phyloP scores from a whole-genome alignment of 2,888 invertebrate genomes.

The Orthosia gracilis region DNA sequence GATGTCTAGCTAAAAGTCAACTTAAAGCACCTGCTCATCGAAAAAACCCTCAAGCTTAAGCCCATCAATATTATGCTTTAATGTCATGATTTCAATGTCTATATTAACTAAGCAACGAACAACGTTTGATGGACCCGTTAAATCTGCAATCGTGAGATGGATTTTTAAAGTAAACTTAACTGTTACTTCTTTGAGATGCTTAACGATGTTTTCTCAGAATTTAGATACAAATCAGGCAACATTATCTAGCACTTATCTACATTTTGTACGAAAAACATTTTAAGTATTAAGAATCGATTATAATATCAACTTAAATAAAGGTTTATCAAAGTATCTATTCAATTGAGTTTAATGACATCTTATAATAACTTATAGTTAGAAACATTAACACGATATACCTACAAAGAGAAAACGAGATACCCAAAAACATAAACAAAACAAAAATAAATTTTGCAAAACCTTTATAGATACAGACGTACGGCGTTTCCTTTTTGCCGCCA shows the following conservation, averaged over 20 bases:
- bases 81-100: background rate
- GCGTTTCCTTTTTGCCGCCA: constrained; percentile 33
- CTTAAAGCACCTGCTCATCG: constrained; percentile 70
- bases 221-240: constrained; percentile 3
- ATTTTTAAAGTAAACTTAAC: constrained; percentile 34
- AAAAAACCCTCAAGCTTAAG: constrained; percentile 16
- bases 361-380: constrained; percentile 4
- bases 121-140: constrained; percentile 35
- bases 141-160: constrained; percentile 47
- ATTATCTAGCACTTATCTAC: constrained; percentile 19
- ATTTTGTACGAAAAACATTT: background rate
- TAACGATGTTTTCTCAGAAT: constrained; percentile 20
- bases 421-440: background rate
- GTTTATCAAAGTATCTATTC: background rate
- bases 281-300: background rate
- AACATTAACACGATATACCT: background rate
- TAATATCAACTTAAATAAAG: background rate
- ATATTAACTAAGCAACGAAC: constrained; percentile 21
- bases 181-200: constrained; percentile 21
- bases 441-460: background rate
- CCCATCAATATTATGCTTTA: constrained; percentile 30
- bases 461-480: background rate
- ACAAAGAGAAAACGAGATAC: background rate
- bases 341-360: background rate
- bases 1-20: constrained; percentile 65